Evolutionary conservation across 2,113 vertebrate species (phyloP), one percentile per base, ranked within the genome.

Genomic region (Narcine bancroftii): DNA sequence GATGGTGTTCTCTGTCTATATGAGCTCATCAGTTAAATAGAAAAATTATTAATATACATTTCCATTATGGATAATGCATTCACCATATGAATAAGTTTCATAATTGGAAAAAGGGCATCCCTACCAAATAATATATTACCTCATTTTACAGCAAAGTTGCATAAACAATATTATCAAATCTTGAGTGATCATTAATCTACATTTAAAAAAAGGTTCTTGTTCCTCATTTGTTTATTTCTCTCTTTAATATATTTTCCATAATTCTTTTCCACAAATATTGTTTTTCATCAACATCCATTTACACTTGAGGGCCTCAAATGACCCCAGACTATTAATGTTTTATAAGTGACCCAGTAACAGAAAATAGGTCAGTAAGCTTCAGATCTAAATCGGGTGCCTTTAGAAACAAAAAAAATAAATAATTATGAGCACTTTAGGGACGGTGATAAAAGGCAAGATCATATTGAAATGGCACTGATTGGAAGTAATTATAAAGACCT

Each of bases 331-430:
- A 91, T 91, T 45, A 91, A 91, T 91, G 39, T 91, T 91, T 91
- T 19, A 69, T 91, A 45, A 60, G 39, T 42, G 42, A 36, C 53
- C 19, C 53, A 60, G 33, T 60, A 60, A 6, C 60, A 45, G 60
- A 69, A 91, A 91, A 15, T 91, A 71, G 65, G 89, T 91, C 63
- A 69, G 89, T 91, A 66, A 42, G 89, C 89, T 69, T 69, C 66
- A 66, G 65, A 45, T 26, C 21, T 91, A 69, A n/a, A 17, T 47
- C 89, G 45, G 63, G 39, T 69, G 33, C 53, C 33, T 60, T 63
- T 39, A 60, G 11, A 83, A 83, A 83, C 33, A 29, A 66, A 47
- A 26, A 33, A 60, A 19, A 66, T n/a, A n/a, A n/a, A n/a, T n/a
- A 65, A 66, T 56, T 42, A 47, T 69, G 26, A 15, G 21, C 11